Evolutionary conservation across 2,888 invertebrate genomes (phyloP).

Genomic region (Apomyelois bistriatella): DNA sequence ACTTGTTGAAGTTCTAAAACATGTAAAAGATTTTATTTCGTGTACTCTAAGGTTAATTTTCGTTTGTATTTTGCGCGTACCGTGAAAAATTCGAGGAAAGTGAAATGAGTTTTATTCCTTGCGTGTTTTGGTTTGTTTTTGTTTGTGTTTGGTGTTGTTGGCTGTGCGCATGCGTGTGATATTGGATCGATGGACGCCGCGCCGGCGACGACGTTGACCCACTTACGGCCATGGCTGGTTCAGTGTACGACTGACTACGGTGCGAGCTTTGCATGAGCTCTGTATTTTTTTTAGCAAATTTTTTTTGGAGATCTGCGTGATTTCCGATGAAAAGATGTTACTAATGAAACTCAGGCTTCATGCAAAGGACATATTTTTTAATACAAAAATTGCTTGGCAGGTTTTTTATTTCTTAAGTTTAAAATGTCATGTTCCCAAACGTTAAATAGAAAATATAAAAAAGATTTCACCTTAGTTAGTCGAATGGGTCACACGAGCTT

Average conservation of each 20-base stretch:
- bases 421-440: too few relatives aligned
- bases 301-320: too few relatives aligned
- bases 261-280: conserved; percentile 12
- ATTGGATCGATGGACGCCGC: conserved; percentile 64
- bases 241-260: conserved; percentile 18
- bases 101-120: conserved; percentile 19
- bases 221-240: conserved; percentile 39
- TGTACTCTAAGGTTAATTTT: background rate
- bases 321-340: too few relatives aligned
- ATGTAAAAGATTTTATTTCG: background rate
- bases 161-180: conserved; percentile 53
- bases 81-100: background rate
- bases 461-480: background rate
- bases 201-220: conserved; percentile 65
- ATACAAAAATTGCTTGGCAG: too few relatives aligned
- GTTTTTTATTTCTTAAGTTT: too few relatives aligned
- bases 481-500: background rate
- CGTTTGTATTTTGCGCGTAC: background rate
- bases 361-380: too few relatives aligned
- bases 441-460: background rate
- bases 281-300: background rate
- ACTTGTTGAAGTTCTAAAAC: background rate
- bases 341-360: too few relatives aligned
- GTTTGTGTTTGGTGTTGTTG: conserved; percentile 13
- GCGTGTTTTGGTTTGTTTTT: conserved; percentile 15